phyloP scores from a whole-genome alignment of 2,888 invertebrate species.

The Watsonalla cultraria region DNA sequence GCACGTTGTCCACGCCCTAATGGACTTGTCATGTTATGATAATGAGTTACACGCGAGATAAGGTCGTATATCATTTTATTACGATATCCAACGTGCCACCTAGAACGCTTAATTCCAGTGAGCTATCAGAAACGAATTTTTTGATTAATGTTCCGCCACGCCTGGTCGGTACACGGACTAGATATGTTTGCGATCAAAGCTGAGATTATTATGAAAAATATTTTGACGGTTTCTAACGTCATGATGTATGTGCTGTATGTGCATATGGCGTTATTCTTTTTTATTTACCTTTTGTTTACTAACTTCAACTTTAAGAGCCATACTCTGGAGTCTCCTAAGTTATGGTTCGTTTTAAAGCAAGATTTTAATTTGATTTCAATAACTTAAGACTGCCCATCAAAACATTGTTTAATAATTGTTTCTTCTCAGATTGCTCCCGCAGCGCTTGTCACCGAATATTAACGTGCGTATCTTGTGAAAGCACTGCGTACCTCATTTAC shows the following conservation, averaged over 20 bases:
- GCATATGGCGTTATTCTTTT: too few species aligned
- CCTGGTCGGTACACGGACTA: slow-evolving; percentile 12
- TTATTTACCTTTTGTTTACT: too few species aligned
- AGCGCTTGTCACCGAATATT: too few species aligned
- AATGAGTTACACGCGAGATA: slow-evolving; percentile 59
- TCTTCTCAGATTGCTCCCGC: too few species aligned
- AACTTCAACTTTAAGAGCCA: too few species aligned
- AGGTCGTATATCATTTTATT: slow-evolving; percentile 66
- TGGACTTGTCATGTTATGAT: slow-evolving; percentile 77
- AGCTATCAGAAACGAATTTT: slow-evolving; percentile 46
- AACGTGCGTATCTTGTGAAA: too few species aligned
- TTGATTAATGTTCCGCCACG: slow-evolving; percentile 49
- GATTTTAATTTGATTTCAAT: too few species aligned
- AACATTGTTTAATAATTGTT: too few species aligned
- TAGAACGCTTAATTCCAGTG: slow-evolving; percentile 45
- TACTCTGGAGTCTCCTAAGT: too few species aligned
- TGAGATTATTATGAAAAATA: slow-evolving; percentile 54
- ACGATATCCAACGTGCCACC: slow-evolving; percentile 39
- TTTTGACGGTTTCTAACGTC: slow-evolving; percentile 12
- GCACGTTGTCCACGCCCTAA: slow-evolving; percentile 39
- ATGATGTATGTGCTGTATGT: background rate
- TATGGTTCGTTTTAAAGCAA: too few species aligned
- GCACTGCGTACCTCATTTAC: too few species aligned
- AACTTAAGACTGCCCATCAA: too few species aligned
- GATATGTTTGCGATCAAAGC: slow-evolving; percentile 30